Percentiles rank a stretch among this genome's conserved stretches.
phyloP scores from a whole-genome alignment of 1,140 invertebrate species.

The Pogonomyrmex californicus region DNA sequence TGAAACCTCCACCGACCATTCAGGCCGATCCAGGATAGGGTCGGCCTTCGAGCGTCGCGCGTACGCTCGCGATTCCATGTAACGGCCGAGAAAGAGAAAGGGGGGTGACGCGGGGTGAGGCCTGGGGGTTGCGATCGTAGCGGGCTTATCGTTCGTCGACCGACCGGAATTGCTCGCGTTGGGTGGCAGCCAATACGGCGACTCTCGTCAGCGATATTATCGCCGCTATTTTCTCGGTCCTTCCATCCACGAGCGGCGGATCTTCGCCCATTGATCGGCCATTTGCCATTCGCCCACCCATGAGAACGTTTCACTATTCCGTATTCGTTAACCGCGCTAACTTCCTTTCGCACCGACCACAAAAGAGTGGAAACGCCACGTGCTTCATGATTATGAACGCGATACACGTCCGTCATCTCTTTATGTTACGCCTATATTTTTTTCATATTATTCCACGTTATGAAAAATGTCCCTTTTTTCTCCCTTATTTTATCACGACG shows the following conservation, averaged over 20 bases:
- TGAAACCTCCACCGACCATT: conserved; percentile 14
- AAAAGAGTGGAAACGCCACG: not conserved
- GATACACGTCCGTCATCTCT: too few relatives aligned
- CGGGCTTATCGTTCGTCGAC: conserved; percentile 34
- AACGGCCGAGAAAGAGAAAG: conserved; percentile 81
- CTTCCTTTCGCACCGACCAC: not conserved
- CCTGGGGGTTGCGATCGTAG: not conserved
- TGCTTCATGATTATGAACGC: not conserved
- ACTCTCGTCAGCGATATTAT: conserved; percentile 85
- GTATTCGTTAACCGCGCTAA: not conserved
- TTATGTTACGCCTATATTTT: too few relatives aligned
- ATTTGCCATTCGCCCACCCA: conserved; percentile 9
- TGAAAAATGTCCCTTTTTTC: too few relatives aligned
- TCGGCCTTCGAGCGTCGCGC: conserved; percentile 18
- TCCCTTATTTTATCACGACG: not conserved
- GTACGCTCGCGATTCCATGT: conserved; percentile 76
- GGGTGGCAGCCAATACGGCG: conserved; percentile 84
- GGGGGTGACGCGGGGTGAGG: conserved; percentile 17
- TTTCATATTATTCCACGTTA: not conserved
- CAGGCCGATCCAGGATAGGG: not conserved
- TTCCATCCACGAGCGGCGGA: conserved; percentile 43
- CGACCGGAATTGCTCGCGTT: conserved; percentile 81
- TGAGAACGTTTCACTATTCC: conserved; percentile 16
- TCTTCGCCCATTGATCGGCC: conserved; percentile 22
- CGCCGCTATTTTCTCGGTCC: conserved; percentile 68